Conservation (phyloP, 2,113 vertebrate genomes). For the Notarius lentiginosus region DNA sequence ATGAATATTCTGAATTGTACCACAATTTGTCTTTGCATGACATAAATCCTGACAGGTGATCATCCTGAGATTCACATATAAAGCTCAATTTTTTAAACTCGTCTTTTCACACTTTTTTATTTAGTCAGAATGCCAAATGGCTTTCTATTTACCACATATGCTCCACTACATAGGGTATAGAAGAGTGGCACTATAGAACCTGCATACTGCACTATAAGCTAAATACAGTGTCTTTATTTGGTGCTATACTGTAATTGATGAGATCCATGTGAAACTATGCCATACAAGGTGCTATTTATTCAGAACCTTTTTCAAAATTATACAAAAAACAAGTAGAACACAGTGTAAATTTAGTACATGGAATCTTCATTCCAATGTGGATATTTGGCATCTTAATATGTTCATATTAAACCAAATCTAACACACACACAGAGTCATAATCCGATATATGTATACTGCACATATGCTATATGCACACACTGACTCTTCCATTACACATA, state of each 20-base stretch:
- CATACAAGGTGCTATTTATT: background rate
- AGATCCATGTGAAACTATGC: background rate
- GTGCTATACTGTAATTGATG: background rate
- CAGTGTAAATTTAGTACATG: background rate
- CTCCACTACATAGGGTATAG: background rate
- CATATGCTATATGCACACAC: background rate
- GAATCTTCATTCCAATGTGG: background rate
- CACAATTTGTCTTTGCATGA: background rate
- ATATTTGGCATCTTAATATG: background rate
- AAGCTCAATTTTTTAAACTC: background rate
- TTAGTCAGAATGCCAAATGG: background rate
- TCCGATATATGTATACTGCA: background rate
- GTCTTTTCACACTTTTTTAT: background rate
- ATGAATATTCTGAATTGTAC: background rate
- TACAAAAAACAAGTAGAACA: background rate
- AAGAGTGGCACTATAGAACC: background rate
- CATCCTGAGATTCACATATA: background rate
- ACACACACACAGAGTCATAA: conserved; percentile 5
- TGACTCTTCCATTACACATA: background rate
- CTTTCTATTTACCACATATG: background rate
- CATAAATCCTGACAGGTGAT: background rate
- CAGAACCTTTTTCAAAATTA: background rate
- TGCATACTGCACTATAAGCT: background rate
- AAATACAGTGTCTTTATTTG: background rate
- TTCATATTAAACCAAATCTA: background rate